These are phyloP conservation scores for Sarcophaga peregrina DNA, from an alignment of 1,140 invertebrate species.

Conservation along the genomic window DNA sequence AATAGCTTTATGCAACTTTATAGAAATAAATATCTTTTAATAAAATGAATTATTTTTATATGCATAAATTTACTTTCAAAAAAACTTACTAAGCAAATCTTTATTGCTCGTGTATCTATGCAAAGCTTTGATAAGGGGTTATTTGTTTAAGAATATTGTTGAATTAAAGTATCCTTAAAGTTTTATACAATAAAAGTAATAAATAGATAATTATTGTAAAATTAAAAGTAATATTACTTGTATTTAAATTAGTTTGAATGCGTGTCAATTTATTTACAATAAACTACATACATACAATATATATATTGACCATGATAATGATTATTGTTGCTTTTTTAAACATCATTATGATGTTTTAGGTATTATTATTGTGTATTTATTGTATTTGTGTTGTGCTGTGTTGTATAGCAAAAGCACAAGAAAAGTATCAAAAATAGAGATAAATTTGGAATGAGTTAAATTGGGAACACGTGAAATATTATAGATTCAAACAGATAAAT, in stretches of 20 bases:
- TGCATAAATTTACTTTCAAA: no score
- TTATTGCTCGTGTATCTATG: no score
- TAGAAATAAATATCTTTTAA: no score
- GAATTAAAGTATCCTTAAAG: no score
- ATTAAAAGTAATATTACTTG: neutral
- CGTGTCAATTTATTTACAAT: constrained; percentile 18
- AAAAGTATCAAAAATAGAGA: neutral
- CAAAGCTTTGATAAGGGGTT: no score
- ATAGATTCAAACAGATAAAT: neutral
- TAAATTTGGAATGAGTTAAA: constrained; percentile 27
- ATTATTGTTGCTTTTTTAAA: constrained; percentile 8
- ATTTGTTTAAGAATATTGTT: no score
- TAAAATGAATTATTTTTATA: no score
- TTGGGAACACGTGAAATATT: constrained; percentile 24
- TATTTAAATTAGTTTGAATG: constrained; percentile 14
- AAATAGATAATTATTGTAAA: no score
- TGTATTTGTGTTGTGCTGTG: neutral
- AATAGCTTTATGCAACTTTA: neutral
- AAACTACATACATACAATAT: neutral
- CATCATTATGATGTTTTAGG: constrained; percentile 13
- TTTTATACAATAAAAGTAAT: no score
- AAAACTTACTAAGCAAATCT: no score
- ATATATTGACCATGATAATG: constrained; percentile 16
- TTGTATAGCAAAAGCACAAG: neutral
- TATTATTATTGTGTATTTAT: neutral